Percentiles rank a stretch among this genome's conserved stretches.
phyloP scores from a whole-genome alignment of 37 sponge, comb jelly and placozoan genomes.

The Chondrosia reniformis region DNA sequence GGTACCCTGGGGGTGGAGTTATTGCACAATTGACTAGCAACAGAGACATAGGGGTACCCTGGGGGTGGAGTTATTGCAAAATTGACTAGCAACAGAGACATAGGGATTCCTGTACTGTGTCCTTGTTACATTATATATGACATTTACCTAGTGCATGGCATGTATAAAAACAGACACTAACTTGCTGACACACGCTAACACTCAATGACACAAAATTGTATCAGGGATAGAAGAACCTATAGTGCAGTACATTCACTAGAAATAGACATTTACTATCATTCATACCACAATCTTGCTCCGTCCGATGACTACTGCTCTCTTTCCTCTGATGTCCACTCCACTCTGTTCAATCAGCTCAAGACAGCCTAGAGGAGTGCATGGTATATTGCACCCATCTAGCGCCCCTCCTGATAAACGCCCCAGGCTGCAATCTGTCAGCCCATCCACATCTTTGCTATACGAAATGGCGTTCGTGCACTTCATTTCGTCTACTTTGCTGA shows the following conservation, averaged over 20 bases:
- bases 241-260: too few species aligned
- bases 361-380: conserved; percentile 95
- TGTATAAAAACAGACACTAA: not conserved
- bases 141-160: too few species aligned
- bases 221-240: too few species aligned
- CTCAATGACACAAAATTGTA: not conserved
- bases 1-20: conserved; percentile 60
- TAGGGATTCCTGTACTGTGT: conserved; percentile 71
- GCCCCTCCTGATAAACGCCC: conserved; percentile 81
- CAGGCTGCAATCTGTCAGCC: conserved; percentile 81
- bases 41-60: too few species aligned
- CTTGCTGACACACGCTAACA: conserved; percentile 16
- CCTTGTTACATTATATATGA: too few species aligned
- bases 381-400: conserved; percentile 34
- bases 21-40: too few species aligned
- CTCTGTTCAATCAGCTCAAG: conserved; percentile 81
- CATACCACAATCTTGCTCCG: conserved; percentile 90
- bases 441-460: conserved; percentile 88
- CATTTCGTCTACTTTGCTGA: conserved; percentile 44
- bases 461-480: conserved; percentile 75
- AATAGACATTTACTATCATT: not conserved
- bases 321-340: conserved; percentile 68
- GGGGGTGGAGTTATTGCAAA: too few species aligned
- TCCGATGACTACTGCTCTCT: conserved; percentile 83
- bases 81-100: conserved; percentile 69